A percentile compares a stretch with the other conserved stretches of the same genome.
phyloP scores from a whole-genome alignment of 2,888 invertebrate species.

The Bellardia bayeri region DNA sequence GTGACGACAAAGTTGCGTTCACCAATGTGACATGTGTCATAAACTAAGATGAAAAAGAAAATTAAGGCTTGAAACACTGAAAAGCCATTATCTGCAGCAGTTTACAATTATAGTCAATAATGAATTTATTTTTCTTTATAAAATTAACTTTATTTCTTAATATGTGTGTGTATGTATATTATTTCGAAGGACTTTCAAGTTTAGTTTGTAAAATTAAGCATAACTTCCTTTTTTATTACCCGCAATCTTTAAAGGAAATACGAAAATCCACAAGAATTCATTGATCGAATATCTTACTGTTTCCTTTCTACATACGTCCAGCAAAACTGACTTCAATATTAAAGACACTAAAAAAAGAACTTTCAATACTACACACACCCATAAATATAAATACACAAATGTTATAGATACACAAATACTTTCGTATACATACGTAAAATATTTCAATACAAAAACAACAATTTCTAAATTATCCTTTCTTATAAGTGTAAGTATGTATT shows the following conservation, averaged over 20 bases:
- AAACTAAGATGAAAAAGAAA: conserved; percentile 23
- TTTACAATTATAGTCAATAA: conserved; percentile 36
- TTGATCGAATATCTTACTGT: background rate
- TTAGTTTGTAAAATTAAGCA: background rate
- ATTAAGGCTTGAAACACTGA: conserved; percentile 34
- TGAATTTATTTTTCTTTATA: conserved; percentile 1
- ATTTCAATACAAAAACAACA: background rate
- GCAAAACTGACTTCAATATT: conserved; percentile 53
- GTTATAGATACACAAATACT: conserved; percentile 39
- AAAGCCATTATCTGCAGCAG: conserved; percentile 49
- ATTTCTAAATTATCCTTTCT: conserved; percentile 49
- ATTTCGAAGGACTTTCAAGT: background rate
- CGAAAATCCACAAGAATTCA: conserved; percentile 25
- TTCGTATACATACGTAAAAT: background rate
- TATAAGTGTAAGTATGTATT: background rate
- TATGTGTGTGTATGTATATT: background rate
- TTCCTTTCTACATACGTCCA: conserved; percentile 27
- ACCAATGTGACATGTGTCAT: conserved; percentile 63
- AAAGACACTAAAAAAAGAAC: conserved; percentile 40
- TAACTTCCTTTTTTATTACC: conserved; percentile 57
- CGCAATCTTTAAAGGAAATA: conserved; percentile 54
- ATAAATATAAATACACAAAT: background rate
- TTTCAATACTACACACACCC: background rate
- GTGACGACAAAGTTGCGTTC: conserved; percentile 60
- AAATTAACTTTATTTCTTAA: conserved; percentile 1